Evolutionary conservation across 2,113 vertebrate species (phyloP).

Genomic region (Euleptes europaea): DNA sequence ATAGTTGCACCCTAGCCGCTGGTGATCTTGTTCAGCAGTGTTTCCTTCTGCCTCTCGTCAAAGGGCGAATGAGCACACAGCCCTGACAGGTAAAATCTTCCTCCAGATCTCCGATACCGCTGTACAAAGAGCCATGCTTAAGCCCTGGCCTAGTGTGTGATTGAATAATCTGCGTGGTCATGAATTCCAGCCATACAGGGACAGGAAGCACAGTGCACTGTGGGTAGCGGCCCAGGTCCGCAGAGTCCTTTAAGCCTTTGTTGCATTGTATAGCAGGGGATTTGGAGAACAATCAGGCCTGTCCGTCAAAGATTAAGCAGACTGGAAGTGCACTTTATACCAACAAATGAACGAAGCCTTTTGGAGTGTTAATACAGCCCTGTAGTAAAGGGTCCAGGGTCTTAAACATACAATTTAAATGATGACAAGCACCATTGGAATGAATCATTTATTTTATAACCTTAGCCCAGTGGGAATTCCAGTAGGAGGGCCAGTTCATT

Average conservation of each 20-base stretch:
- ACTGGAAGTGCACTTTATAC: conserved; percentile 82
- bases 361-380: conserved; percentile 73
- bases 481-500: conserved; percentile 67
- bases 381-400: conserved; percentile 66
- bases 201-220: conserved; percentile 86
- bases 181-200: conserved; percentile 84
- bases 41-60: conserved; percentile 81
- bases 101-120: conserved; percentile 77
- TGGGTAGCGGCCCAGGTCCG: conserved; percentile 71
- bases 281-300: conserved; percentile 87
- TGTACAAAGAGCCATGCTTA: conserved; percentile 82
- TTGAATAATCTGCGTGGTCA: conserved; percentile 89
- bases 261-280: conserved; percentile 86
- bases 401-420: conserved; percentile 76
- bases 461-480: conserved; percentile 66
- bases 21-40: conserved; percentile 73
- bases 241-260: conserved; percentile 82
- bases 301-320: conserved; percentile 90
- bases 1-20: conserved; percentile 67
- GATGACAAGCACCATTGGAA: conserved; percentile 71
- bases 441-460: conserved; percentile 72
- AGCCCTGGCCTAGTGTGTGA: conserved; percentile 79
- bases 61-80: conserved; percentile 77
- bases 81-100: conserved; percentile 89
- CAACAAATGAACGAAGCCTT: conserved; percentile 75